A percentile compares a stretch with the other conserved stretches of the same genome.
These are phyloP conservation scores for Ivindomyrus marchei DNA, from an alignment of 2,113 vertebrate species.

Conservation along the genomic window DNA sequence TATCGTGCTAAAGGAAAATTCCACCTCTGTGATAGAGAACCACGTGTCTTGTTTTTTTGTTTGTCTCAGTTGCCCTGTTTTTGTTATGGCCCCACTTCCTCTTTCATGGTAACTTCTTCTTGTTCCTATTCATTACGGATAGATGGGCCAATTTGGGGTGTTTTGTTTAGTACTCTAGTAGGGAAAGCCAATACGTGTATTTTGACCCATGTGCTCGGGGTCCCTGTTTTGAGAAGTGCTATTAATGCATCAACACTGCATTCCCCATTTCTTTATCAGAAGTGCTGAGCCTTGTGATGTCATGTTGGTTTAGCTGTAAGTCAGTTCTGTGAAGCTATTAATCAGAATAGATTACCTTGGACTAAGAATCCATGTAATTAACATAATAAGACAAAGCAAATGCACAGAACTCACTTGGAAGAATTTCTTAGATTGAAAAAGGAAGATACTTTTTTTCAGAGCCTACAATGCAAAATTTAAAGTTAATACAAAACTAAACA, in stretches of 20 bases:
- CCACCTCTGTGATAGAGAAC: too few species aligned
- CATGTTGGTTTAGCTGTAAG: background rate
- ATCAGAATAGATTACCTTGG: background rate
- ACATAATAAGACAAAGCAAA: background rate
- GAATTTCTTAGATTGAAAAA: background rate
- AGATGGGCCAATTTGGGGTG: too few species aligned
- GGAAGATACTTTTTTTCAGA: background rate
- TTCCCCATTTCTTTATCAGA: background rate
- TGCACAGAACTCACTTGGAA: background rate
- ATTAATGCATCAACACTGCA: background rate
- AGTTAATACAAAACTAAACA: conserved; percentile 29
- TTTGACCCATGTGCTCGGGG: too few species aligned
- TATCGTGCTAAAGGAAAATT: too few species aligned
- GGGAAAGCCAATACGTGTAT: too few species aligned
- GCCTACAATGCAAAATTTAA: background rate
- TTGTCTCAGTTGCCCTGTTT: too few species aligned
- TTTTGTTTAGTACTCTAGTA: too few species aligned
- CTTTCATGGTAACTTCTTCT: too few species aligned
- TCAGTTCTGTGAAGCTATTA: background rate
- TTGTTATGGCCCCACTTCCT: too few species aligned
- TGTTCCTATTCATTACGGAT: too few species aligned
- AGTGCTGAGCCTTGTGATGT: background rate
- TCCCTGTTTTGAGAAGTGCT: background rate
- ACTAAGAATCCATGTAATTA: background rate
- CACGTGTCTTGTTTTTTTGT: too few species aligned